Evolutionary conservation across 2,797 vertebrate genomes (phyloP), one percentile per base, ranked within the genome.

Genomic region (Ciconia nigra): DNA sequence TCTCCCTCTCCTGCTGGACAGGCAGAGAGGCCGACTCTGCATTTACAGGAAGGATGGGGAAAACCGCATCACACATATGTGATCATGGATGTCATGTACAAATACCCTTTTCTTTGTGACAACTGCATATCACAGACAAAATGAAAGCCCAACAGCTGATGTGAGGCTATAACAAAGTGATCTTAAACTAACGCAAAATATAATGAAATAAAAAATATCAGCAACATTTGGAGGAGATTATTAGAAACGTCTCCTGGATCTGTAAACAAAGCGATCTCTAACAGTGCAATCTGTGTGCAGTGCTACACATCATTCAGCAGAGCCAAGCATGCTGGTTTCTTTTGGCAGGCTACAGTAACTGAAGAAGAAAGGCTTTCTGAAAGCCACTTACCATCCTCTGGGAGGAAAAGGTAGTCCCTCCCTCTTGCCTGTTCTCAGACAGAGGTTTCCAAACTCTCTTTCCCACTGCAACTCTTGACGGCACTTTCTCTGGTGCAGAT

Each of bases 371-470:
- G 78, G 65, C 84, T 89, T 93, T 81, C 92, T 91, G 91, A 96
- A 79, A 92, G 70, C 90, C 96, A 97, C 96, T 96, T 97, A 97
- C 96, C 95, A 93, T 96, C 76, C 83, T 82, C 49, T n/a, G 65
- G 57, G 85, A 94, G 63, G 69, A 92, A 89, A 88, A 87, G 81
- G 83, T 74, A 91, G 46, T 93, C 62, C 81, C 88, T 94, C 88
- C 39, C 87, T 87, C 76, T 69, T 13, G 77, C 91, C 94, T 94
- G 89, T 33, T 90, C 82, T 93, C 91, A 93, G 19, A 79, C 39
- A 73, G 73, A 63, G 62, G 67, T 77, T 90, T 92, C 84, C 95
- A 93, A 77, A 90, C 73, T 87, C 63, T 74, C 66, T 17, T 83
- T 89, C 83, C 59, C 92, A 95, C 41, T 87, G 77, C 91, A 72